Percentiles rank a stretch among this genome's conserved stretches.
These are phyloP conservation scores for Agonopterix subpropinquella DNA, from an alignment of 2,888 invertebrate species.

Conservation along the genomic window DNA sequence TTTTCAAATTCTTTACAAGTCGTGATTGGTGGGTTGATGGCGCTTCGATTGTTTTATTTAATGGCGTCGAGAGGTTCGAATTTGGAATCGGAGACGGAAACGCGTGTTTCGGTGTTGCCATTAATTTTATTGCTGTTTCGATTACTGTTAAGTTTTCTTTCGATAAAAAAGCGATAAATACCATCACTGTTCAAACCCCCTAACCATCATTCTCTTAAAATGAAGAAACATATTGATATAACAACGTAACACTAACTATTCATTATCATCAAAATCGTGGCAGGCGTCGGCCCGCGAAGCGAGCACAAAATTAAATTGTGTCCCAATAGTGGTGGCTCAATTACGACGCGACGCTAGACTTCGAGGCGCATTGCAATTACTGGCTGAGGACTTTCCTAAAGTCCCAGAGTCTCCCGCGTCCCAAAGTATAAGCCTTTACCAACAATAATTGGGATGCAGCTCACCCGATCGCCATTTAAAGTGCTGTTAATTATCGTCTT, in stretches of 20 bases:
- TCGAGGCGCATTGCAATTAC: conserved; percentile 2
- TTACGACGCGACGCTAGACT: conserved; percentile 1
- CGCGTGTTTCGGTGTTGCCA: conserved; percentile 1
- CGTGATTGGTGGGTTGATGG: conserved; percentile 18
- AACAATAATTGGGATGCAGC: conserved; percentile 11
- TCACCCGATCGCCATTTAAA: conserved; percentile 28
- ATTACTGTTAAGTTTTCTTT: background rate
- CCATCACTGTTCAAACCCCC: no score
- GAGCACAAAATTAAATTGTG: conserved; percentile 5
- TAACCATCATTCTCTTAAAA: no score
- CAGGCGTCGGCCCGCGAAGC: background rate
- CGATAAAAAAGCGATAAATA: no score
- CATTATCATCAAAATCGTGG: background rate
- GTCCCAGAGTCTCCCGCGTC: background rate
- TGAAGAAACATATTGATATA: no score
- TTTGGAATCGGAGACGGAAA: conserved; percentile 4
- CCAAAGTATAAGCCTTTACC: conserved; percentile 1
- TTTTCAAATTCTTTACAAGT: conserved; percentile 14
- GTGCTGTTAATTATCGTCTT: conserved; percentile 26
- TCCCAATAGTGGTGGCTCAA: conserved; percentile 3
- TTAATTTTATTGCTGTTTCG: conserved; percentile 6
- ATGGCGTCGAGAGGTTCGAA: conserved; percentile 9
- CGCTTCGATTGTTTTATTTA: conserved; percentile 18
- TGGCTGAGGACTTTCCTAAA: background rate
- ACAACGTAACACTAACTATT: no score